Evolutionary conservation across 2,888 invertebrate species (phyloP).

Genomic region (Amphipoea lucens): DNA sequence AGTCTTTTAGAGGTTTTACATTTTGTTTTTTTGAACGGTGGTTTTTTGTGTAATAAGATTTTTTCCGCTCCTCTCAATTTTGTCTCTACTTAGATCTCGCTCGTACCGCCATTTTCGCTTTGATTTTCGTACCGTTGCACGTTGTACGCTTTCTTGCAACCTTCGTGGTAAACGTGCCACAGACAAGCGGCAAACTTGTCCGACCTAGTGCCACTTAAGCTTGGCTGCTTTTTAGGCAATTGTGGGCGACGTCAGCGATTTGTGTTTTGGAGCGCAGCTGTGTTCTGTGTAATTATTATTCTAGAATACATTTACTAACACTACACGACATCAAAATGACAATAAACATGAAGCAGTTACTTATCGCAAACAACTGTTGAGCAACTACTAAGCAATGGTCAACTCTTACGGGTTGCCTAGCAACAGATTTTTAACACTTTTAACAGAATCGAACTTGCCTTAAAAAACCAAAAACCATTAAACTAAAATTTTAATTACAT

Average conservation of each 20-base stretch:
- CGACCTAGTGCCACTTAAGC: too few relatives aligned
- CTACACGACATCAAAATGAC: not conserved
- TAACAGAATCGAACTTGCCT: not conserved
- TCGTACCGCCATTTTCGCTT: not conserved
- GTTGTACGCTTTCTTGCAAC: not conserved
- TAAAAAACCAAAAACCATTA: too few relatives aligned
- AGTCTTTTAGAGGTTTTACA: not conserved
- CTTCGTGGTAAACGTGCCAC: not conserved
- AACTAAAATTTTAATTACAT: too few relatives aligned
- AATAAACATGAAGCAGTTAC: not conserved
- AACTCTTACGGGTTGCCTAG: not conserved
- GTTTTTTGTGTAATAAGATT: not conserved
- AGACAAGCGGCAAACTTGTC: slow-evolving; percentile 7
- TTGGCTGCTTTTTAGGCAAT: not conserved
- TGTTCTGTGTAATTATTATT: too few relatives aligned
- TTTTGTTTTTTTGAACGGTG: not conserved
- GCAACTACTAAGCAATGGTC: not conserved
- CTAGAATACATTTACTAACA: not conserved
- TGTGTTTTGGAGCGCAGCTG: not conserved
- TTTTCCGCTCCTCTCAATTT: not conserved
- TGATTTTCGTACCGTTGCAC: not conserved
- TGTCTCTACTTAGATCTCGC: not conserved
- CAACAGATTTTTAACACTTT: not conserved
- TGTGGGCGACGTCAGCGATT: not conserved
- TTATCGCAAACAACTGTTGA: not conserved